phyloP scores from a whole-genome alignment of 1,140 invertebrate genomes.

The Coelopa frigida region DNA sequence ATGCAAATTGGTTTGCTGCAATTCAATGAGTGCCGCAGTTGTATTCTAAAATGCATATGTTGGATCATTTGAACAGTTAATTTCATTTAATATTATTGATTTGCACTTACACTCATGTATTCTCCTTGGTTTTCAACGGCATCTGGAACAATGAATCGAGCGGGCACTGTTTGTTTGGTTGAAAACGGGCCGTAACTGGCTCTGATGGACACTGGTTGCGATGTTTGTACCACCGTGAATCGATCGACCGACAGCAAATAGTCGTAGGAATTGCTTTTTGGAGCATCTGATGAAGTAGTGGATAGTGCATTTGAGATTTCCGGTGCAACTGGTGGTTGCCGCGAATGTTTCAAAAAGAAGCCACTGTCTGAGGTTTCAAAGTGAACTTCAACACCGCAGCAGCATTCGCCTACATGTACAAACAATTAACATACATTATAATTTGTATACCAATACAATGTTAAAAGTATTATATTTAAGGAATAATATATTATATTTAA shows the following conservation, averaged over 20 bases:
- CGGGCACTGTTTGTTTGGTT: conserved; percentile 87
- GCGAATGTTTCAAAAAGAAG: conserved; percentile 75
- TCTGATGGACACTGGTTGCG: conserved; percentile 74
- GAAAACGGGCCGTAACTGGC: conserved; percentile 88
- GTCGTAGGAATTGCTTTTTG: conserved; percentile 47
- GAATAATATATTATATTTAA: too few species aligned
- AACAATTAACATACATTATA: conserved; percentile 7
- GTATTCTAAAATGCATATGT: conserved; percentile 28
- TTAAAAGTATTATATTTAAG: too few species aligned
- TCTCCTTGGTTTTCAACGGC: conserved; percentile 52
- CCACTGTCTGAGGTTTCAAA: conserved; percentile 85
- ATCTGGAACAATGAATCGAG: conserved; percentile 76
- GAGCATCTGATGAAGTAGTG: conserved; percentile 26
- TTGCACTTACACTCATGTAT: conserved; percentile 33
- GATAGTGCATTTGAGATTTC: conserved; percentile 32
- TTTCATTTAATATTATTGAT: neutral
- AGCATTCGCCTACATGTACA: conserved; percentile 6
- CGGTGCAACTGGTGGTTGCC: conserved; percentile 50
- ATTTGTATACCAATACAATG: too few species aligned
- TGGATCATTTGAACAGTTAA: neutral
- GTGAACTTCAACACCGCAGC: conserved; percentile 83
- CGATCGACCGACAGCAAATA: conserved; percentile 65
- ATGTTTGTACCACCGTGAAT: conserved; percentile 82
- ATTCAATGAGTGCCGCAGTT: conserved; percentile 47
- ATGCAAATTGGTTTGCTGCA: conserved; percentile 64